phyloP scores from a whole-genome alignment of 2,797 vertebrate species.

The Pelochelys cantorii region DNA sequence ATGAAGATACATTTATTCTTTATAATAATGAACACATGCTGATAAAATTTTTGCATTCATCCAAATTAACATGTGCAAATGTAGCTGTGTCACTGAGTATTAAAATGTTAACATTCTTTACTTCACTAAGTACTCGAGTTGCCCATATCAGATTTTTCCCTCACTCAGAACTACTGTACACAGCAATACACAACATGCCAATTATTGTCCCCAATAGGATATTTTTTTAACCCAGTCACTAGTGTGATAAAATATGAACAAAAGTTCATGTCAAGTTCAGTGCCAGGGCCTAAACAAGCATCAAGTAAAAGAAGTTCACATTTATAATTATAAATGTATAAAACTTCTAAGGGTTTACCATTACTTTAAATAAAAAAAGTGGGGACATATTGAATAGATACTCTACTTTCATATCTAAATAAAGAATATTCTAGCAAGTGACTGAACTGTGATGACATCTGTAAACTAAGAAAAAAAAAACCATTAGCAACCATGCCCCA shows the following conservation, averaged over 20 bases:
- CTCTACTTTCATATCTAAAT: constrained; percentile 79
- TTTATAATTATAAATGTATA: constrained; percentile 44
- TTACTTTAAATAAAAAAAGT: constrained; percentile 73
- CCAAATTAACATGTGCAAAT: background rate
- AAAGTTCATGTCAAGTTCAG: constrained; percentile 80
- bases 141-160: background rate
- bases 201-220: constrained; percentile 52
- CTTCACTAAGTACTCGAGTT: rapidly evolving
- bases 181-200: background rate
- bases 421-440: constrained; percentile 83
- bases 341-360: constrained; percentile 52
- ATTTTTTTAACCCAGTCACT: constrained; percentile 61
- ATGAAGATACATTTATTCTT: background rate
- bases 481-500: constrained; percentile 70
- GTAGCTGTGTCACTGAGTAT: background rate
- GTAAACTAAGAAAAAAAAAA: constrained; percentile 82
- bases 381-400: constrained; percentile 77
- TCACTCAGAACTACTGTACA: background rate
- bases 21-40: background rate
- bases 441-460: constrained; percentile 83
- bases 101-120: background rate
- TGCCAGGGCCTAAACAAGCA: constrained; percentile 71
- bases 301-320: constrained; percentile 38
- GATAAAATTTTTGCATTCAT: constrained; percentile 9
- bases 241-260: constrained; percentile 40